Evolutionary conservation across 2,888 invertebrate species (phyloP), one percentile per base, ranked within the genome.

Genomic region (Tetanocera ferruginea): DNA sequence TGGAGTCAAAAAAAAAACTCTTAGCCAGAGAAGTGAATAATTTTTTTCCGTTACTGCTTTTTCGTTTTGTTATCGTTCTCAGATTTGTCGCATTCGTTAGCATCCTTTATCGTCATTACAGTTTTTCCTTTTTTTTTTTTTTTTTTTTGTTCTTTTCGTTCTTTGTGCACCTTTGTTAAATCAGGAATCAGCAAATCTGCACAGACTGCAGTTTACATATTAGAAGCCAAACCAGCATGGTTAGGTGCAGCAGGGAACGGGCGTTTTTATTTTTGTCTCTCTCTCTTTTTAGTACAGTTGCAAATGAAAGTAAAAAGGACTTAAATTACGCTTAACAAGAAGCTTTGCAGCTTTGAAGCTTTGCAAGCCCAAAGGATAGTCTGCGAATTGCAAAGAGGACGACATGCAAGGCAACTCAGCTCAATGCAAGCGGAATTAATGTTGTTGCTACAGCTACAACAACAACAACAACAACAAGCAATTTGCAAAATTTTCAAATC

Each of bases 11-110:
- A n/a, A n/a, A n/a, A n/a, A n/a, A n/a, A n/a, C n/a, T n/a, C 11
- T 6, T 8, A 37, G 37, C 5, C 37, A 37, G 1, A 37, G 8
- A 52, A 9, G 17, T n/a, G 55, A 55, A 19, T 55, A 55, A 19
- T 19, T 55, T 19, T 55, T 55, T 55, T 55, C 4, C 55, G n/a
- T 19, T 9, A 19, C 23, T 55, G 5, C 28, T 57, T 72, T 23
- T 25, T 37, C 19, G 23, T 23, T 37, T 19, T 6, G 3, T 34
- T 17, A 28, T 55, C 52, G 51, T 52, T 8, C 72, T 60, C 62
- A 25, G 73, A 25, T 60, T 73, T 62, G 73, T 60, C 73, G 62
- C 62, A 60, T 62, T 73, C 62, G 73, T 73, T 73, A 73, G 73
- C 62, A 34, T 62, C 73, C 62, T 72, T 72, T 72, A 60, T 57